Evolutionary conservation across 1,140 invertebrate species (phyloP), one percentile per base, ranked within the genome.

Genomic region (Geopemphigus sp.): DNA sequence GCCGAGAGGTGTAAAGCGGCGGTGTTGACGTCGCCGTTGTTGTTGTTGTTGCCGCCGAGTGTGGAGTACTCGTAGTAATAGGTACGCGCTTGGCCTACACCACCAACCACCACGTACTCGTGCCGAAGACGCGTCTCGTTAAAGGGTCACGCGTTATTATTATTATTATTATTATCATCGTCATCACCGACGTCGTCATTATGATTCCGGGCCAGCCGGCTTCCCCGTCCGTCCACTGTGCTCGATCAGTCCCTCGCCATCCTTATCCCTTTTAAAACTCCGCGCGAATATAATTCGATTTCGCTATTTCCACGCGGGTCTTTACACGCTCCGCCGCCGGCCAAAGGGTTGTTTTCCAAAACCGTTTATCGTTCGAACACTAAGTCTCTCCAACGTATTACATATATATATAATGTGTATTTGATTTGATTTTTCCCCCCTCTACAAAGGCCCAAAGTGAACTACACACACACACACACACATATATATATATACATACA

Each of bases 251-350:
- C n/a, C n/a, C n/a, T n/a, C n/a, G n/a, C n/a, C 14, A 15, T 11
- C 64, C 22, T 15, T 68, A 53, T 70, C 47, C 45, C 66, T 53
- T 26, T 50, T 19, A 53, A 29, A 54, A 72, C 45, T 26, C 66
- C 24, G n/a, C 8, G 45, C 1, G 64, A 39, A 26, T 11, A 29
- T 78, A 78, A 78, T 78, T 78, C 74, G 56, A 78, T 78, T 78
- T 47, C 73, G 57, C 73, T 70, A 53, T 70, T 70, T 70, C 56
- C 56, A 29, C 56, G n/a, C 19, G 10, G 57, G 32, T 47, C 56
- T 73, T 74, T 57, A 57, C 73, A 59, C 54, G 73, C 53, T 78
- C 57, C 74, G 56, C 74, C 74, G 56, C 74, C 74, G 74, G 56
- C 39, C 56, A 78, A 78, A 63, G 74, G 74, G 74, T 78, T 45